Base-by-base conservation (phyloP, 2,113 vertebrate genomes). In the Tupaia chinensis region DNA sequence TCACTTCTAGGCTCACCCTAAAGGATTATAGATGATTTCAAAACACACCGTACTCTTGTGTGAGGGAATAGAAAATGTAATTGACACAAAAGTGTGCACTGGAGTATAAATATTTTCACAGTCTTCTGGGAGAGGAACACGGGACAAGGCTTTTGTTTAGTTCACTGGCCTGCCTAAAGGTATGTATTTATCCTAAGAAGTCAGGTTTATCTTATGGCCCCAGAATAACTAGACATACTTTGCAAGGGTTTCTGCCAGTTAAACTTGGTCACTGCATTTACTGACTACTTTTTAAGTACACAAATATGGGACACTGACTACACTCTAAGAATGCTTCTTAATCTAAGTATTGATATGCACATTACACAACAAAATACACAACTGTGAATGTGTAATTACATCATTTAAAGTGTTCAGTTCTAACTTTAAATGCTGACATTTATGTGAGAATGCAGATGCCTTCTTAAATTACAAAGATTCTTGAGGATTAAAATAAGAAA, bases 71-170 rank as follows among this genome's bases (percentile, higher is more conserved):
- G 56, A 97, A 93, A 96, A 86, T 3, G 1, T 80, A 97, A 98
- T 13, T 96, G 34, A 87, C 81, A 94, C 25, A 94, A 87, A 96
- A 93, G 84, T 89, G 32, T 97, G 84, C 73, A 94, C 5, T 72
- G n/a, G 29, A 94, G 58, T 94, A 96, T 93, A 96, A 94, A 96
- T 95, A 96, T 96, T 97, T 95, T 96, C 95, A 84, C 32, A 92
- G 88, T 81, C 81, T 88, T 94, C 77, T 96, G 86, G 69, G 68
- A 96, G 11, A 92, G 3, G 63, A 68, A 14, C 3, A 77, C 25
- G 78, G 95, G 32, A 95, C 29, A 23, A 89, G 61, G 87, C 63
- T 88, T 96, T 83, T 1, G 0, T 94, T 74, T 91, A 58, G 83
- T 66, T 84, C 74, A 93, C 25, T 70, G 73, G 89, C 27, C 90